A percentile compares a stretch with the other conserved stretches of the same genome.
Conservation (phyloP, 2,797 vertebrate genomes). For the Semotilus atromaculatus region DNA sequence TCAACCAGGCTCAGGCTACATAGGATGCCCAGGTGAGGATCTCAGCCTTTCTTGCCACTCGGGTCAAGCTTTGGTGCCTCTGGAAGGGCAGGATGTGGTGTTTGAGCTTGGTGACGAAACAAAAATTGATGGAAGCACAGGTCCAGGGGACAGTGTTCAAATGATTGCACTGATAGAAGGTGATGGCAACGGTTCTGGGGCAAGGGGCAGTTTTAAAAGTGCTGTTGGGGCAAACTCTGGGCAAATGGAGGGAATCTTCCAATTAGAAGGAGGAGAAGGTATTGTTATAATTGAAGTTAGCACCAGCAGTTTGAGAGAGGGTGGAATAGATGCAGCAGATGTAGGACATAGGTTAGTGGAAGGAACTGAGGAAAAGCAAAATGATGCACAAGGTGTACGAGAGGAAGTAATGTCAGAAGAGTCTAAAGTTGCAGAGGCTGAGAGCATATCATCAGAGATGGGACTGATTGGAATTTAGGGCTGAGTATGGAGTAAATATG, state of each 20-base stretch:
- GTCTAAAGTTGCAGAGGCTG: conserved; percentile 43
- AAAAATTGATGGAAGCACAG: conserved; percentile 73
- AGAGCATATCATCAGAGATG: conserved; percentile 53
- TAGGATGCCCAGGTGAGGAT: conserved; percentile 65
- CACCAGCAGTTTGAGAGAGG: conserved; percentile 78
- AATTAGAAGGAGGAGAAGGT: conserved; percentile 79
- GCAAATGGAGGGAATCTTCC: conserved; percentile 79
- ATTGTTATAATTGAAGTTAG: conserved; percentile 86
- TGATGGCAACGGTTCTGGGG: conserved; percentile 67
- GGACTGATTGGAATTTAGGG: conserved; percentile 45
- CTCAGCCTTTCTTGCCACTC: conserved; percentile 76
- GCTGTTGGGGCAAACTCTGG: conserved; percentile 60
- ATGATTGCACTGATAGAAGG: conserved; percentile 83
- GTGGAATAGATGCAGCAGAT: conserved; percentile 64
- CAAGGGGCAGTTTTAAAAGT: conserved; percentile 62
- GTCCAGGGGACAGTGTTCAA: conserved; percentile 75
- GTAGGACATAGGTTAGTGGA: conserved; percentile 66
- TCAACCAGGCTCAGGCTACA: conserved; percentile 61
- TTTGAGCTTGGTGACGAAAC: conserved; percentile 76
- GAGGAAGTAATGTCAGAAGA: conserved; percentile 57
- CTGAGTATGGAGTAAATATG: background rate
- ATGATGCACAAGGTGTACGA: conserved; percentile 21
- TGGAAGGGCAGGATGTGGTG: conserved; percentile 78
- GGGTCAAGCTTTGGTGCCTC: conserved; percentile 73
- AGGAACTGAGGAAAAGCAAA: conserved; percentile 66